Conservation (phyloP, 2,797 vertebrate species). For the Arrhamphus sclerolepis region DNA sequence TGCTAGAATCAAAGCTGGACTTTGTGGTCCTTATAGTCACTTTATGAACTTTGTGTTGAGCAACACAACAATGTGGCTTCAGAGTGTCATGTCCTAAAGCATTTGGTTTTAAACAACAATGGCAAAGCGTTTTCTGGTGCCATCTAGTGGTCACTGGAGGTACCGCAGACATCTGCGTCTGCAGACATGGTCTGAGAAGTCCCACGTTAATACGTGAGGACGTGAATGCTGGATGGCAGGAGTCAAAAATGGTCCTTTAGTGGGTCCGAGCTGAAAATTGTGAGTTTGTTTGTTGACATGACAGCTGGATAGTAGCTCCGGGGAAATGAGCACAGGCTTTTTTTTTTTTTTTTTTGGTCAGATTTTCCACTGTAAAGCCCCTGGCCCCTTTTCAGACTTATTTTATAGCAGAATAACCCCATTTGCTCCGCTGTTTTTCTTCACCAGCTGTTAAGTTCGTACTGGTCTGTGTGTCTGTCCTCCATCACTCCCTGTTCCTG, state of each 20-base stretch:
- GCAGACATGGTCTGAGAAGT: background rate
- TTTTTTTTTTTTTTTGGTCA: background rate
- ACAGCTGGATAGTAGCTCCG: constrained; percentile 19
- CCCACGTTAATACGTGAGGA: too few relatives aligned
- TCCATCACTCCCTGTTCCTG: background rate
- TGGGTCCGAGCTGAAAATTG: background rate
- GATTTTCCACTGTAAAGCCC: constrained; percentile 23
- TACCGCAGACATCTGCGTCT: constrained; percentile 1
- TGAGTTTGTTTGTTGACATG: constrained; percentile 32
- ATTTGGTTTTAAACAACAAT: too few relatives aligned
- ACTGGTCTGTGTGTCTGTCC: constrained; percentile 17
- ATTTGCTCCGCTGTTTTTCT: constrained; percentile 10
- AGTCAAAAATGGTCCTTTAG: constrained; percentile 7
- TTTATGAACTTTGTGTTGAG: too few relatives aligned
- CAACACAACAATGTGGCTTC: too few relatives aligned
- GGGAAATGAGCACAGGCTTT: background rate
- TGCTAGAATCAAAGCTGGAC: too few relatives aligned
- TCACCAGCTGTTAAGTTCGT: constrained; percentile 25
- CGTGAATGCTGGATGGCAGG: background rate
- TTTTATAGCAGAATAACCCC: constrained; percentile 15
- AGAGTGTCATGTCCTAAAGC: too few relatives aligned
- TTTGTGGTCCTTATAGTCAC: too few relatives aligned
- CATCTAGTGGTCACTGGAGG: constrained; percentile 48
- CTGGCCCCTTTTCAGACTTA: constrained; percentile 27
- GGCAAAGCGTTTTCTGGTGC: constrained; percentile 27